Evolutionary conservation across 2,113 vertebrate species (phyloP).

Genomic region (Phycodurus eques): DNA sequence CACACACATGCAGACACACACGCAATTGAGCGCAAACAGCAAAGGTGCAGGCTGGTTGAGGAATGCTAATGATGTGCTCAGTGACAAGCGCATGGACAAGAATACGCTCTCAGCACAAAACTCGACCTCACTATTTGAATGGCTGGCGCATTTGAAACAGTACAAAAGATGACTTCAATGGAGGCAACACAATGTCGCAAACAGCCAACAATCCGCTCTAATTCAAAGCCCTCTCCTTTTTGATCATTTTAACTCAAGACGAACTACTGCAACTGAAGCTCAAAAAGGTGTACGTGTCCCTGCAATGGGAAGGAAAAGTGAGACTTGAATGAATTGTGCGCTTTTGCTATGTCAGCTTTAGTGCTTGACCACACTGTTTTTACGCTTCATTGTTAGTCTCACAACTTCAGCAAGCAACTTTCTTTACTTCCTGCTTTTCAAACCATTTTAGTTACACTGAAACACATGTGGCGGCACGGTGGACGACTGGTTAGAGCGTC

Average conservation of each 20-base stretch:
- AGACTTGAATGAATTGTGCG: constrained; percentile 38
- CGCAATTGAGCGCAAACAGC: constrained; percentile 48
- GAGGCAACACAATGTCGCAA: constrained; percentile 62
- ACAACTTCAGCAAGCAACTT: constrained; percentile 40
- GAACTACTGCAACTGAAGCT: constrained; percentile 46
- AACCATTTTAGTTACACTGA: neutral
- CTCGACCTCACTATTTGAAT: constrained; percentile 63
- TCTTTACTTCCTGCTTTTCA: constrained; percentile 13
- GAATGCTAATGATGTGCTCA: constrained; percentile 74
- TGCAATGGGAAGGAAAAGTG: constrained; percentile 52
- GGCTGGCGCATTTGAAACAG: constrained; percentile 72
- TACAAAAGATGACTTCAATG: constrained; percentile 65
- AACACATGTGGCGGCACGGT: neutral
- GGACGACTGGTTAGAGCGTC: too few relatives aligned
- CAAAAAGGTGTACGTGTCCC: constrained; percentile 34
- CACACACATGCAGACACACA: constrained; percentile 19
- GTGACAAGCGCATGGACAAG: constrained; percentile 74
- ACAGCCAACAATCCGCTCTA: constrained; percentile 70
- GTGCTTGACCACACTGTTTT: constrained; percentile 61
- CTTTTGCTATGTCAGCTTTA: constrained; percentile 29
- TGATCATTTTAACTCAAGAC: constrained; percentile 72
- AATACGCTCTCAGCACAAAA: constrained; percentile 75
- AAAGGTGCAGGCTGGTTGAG: constrained; percentile 66
- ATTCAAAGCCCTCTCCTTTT: constrained; percentile 69
- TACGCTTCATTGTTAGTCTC: constrained; percentile 34